These are phyloP conservation scores for Chionis minor DNA, from an alignment of 2,113 vertebrate species.

Conservation along the genomic window DNA sequence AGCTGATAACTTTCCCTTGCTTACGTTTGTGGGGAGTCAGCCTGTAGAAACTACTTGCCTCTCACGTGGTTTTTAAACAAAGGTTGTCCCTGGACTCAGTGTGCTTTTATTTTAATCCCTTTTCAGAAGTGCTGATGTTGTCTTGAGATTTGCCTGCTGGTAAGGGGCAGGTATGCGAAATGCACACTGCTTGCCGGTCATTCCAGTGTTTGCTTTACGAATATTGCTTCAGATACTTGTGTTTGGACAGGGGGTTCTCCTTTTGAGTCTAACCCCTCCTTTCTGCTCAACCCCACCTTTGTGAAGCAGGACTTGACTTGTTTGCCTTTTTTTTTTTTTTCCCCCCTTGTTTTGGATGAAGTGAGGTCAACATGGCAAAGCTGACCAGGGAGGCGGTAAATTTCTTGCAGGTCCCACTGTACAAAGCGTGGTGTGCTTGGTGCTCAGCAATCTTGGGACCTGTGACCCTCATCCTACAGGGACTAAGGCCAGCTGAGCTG, in stretches of 20 bases:
- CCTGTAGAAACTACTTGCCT: neutral
- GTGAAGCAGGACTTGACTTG: neutral
- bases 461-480: neutral
- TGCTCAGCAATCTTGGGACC: neutral
- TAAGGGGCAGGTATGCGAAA: neutral
- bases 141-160: neutral
- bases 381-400: neutral
- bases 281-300: neutral
- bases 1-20: constrained; percentile 15
- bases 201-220: neutral
- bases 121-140: neutral
- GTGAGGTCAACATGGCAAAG: neutral
- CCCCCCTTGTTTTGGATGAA: neutral
- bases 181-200: neutral
- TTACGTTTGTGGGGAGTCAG: neutral
- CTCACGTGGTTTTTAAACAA: neutral
- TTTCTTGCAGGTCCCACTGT: neutral
- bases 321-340: neutral
- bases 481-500: neutral
- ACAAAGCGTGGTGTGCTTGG: neutral
- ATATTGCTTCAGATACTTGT: neutral
- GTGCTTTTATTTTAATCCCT: neutral
- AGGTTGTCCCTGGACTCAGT: neutral
- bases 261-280: neutral
- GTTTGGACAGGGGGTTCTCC: neutral